These are phyloP conservation scores for Drosophila fulvimacula DNA, from an alignment of 2,888 invertebrate species.

Conservation along the genomic window DNA sequence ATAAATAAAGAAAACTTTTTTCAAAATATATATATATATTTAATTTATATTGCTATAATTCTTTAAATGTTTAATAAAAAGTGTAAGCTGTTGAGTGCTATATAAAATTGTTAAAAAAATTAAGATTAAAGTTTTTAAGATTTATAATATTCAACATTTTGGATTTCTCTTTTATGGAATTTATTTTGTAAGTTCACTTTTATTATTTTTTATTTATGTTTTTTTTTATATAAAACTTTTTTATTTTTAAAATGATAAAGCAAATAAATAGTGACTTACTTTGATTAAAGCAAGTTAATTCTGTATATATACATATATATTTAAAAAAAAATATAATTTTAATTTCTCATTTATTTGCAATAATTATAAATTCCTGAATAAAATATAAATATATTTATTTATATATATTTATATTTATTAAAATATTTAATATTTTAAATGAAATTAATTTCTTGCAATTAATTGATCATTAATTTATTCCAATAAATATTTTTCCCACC, in stretches of 20 bases:
- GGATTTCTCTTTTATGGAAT: conserved; percentile 10
- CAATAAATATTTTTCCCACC: background rate
- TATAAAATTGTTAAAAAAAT: background rate
- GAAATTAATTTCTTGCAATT: background rate
- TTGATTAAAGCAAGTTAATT: too few species aligned
- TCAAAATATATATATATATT: background rate
- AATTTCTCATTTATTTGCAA: too few species aligned
- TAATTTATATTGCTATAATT: background rate
- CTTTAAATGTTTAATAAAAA: background rate
- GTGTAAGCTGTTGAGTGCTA: background rate
- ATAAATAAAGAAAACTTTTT: background rate
- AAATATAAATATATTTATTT: too few species aligned
- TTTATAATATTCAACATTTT: background rate
- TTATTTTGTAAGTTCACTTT: background rate
- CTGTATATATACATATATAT: too few species aligned
- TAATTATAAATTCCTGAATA: too few species aligned
- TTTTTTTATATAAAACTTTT: too few species aligned
- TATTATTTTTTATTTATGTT: background rate
- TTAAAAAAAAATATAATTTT: too few species aligned
- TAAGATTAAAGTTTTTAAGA: background rate
- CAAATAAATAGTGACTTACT: too few species aligned
- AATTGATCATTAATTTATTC: background rate
- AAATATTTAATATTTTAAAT: background rate
- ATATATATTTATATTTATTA: too few species aligned
- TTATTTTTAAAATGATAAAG: background rate